phyloP scores from a whole-genome alignment of 2,888 invertebrate species.

The Ennomos erosarius region DNA sequence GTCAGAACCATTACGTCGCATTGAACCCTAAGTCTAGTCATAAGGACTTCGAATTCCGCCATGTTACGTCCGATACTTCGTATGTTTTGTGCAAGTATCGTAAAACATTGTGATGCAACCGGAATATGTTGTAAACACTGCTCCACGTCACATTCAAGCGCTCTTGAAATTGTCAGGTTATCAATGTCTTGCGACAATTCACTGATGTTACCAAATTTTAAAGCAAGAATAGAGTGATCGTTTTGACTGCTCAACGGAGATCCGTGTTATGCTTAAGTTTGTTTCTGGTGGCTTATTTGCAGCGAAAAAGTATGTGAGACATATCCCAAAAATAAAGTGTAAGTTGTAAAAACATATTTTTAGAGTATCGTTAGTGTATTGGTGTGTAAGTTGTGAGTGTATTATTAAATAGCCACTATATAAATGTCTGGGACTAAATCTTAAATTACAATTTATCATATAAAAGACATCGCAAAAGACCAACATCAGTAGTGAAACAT shows the following conservation, averaged over 20 bases:
- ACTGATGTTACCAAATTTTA: background rate
- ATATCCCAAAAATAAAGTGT: no score
- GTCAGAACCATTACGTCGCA: background rate
- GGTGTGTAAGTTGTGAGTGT: constrained; percentile 1
- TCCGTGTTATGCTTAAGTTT: no score
- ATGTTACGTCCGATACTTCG: background rate
- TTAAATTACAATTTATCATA: background rate
- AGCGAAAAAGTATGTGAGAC: background rate
- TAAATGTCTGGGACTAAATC: background rate
- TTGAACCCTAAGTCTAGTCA: background rate
- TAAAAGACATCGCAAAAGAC: background rate
- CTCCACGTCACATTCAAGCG: background rate
- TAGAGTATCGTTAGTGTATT: background rate
- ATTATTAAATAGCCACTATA: background rate
- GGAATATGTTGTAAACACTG: background rate
- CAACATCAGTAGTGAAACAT: no score
- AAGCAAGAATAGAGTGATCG: no score
- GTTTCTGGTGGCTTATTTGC: no score
- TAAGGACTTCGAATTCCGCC: background rate
- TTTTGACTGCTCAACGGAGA: no score
- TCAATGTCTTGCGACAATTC: constrained; percentile 1
- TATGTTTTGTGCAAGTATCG: background rate
- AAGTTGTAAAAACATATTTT: background rate
- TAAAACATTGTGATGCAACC: no score
- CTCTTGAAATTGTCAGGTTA: background rate